Evolutionary conservation across 2,113 vertebrate genomes (phyloP).

Genomic region (Myxocyprinus asiaticus): DNA sequence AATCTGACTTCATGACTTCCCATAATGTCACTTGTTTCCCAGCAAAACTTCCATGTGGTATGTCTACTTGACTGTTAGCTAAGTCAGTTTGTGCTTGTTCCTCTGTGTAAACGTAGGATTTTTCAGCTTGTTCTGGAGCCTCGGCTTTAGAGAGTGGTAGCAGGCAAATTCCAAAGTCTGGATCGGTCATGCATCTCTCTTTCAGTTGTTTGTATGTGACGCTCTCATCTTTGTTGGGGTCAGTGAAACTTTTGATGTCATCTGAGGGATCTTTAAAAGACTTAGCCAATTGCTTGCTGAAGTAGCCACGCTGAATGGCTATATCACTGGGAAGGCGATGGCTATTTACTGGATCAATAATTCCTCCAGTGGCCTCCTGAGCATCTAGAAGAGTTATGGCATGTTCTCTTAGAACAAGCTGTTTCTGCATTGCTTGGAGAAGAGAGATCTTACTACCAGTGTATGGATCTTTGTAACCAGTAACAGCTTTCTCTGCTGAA

Average conservation of each 20-base stretch:
- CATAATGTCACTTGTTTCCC: slow-evolving; percentile 86
- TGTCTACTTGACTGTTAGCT: slow-evolving; percentile 84
- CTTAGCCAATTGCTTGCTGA: slow-evolving; percentile 77
- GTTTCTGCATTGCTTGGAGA: slow-evolving; percentile 89
- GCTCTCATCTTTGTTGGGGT: slow-evolving; percentile 83
- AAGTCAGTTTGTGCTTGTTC: slow-evolving; percentile 86
- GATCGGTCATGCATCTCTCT: slow-evolving; percentile 82
- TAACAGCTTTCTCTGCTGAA: slow-evolving; percentile 86
- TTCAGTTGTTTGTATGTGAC: slow-evolving; percentile 84
- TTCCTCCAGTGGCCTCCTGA: slow-evolving; percentile 79
- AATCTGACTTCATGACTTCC: slow-evolving; percentile 92
- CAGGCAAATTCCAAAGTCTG: slow-evolving; percentile 82
- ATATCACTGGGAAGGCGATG: slow-evolving; percentile 82
- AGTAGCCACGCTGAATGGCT: slow-evolving; percentile 79
- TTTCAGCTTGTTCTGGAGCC: slow-evolving; percentile 71
- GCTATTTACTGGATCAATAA: slow-evolving; percentile 84
- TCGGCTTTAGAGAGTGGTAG: slow-evolving; percentile 80
- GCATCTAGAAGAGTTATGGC: slow-evolving; percentile 81
- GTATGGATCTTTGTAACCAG: slow-evolving; percentile 86
- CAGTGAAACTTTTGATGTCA: slow-evolving; percentile 82
- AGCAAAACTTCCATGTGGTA: slow-evolving; percentile 79
- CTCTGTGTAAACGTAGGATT: slow-evolving; percentile 81
- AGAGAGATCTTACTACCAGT: slow-evolving; percentile 85
- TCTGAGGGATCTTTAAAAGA: slow-evolving; percentile 78
- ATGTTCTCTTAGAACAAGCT: slow-evolving; percentile 74